Conservation (phyloP, 2,113 vertebrate species). For the Semicossyphus pulcher region DNA sequence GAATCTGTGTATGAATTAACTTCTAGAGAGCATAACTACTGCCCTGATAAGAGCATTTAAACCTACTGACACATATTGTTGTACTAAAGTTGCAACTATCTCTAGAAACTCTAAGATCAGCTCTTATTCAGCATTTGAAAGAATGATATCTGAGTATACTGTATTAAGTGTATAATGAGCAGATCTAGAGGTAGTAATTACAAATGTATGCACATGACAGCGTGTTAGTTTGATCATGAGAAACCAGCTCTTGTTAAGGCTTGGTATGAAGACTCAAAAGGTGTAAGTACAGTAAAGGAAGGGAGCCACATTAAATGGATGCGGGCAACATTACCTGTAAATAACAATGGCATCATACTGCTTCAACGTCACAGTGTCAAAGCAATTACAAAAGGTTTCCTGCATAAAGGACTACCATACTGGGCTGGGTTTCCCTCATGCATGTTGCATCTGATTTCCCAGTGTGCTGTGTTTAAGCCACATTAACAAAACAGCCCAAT, state of each 20-base stretch:
- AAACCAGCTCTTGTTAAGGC: constrained; percentile 67
- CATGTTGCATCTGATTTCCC: not conserved
- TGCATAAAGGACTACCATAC: constrained; percentile 11
- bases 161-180: constrained; percentile 42
- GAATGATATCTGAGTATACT: constrained; percentile 26
- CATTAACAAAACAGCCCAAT: not conserved
- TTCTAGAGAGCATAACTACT: constrained; percentile 21
- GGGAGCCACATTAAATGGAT: constrained; percentile 19
- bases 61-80: constrained; percentile 31
- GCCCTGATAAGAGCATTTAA: constrained; percentile 21
- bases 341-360: constrained; percentile 38
- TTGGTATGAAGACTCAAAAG: constrained; percentile 49
- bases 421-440: constrained; percentile 24
- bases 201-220: constrained; percentile 64
- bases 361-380: constrained; percentile 56
- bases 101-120: constrained; percentile 34
- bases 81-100: constrained; percentile 25
- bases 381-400: constrained; percentile 55
- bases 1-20: constrained; percentile 10
- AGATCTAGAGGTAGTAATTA: constrained; percentile 81
- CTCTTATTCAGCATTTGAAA: constrained; percentile 33
- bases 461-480: not conserved
- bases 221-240: constrained; percentile 47
- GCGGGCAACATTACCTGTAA: constrained; percentile 18
- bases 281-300: constrained; percentile 18